phyloP scores from a whole-genome alignment of 2,888 invertebrate genomes.

The Eilema sororculum region DNA sequence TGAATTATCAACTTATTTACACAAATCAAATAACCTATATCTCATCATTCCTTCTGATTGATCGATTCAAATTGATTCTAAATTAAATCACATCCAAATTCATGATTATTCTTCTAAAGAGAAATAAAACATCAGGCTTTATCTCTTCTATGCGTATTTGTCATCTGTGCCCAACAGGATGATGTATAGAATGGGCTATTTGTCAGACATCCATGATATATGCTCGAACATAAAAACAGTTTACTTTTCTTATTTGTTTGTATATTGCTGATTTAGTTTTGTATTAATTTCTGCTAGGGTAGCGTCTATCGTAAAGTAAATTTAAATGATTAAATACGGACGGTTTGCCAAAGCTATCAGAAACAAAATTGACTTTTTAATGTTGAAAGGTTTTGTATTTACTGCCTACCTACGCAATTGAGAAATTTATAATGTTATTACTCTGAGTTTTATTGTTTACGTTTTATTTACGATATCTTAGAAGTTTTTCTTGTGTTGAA shows the following conservation, averaged over 20 bases:
- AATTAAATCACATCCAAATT: background rate
- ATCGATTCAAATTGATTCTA: too few relatives aligned
- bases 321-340: conserved; percentile 12
- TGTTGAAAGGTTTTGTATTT: conserved; percentile 3
- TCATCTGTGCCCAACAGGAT: conserved; percentile 30
- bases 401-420: background rate
- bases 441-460: background rate
- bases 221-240: conserved; percentile 28
- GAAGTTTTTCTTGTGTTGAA: background rate
- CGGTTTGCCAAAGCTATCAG: conserved; percentile 1
- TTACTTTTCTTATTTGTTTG: conserved; percentile 30
- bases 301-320: conserved; percentile 13
- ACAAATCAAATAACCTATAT: background rate
- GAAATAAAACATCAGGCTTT: conserved; percentile 25
- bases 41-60: background rate
- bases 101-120: conserved; percentile 22
- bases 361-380: background rate
- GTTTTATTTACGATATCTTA: background rate
- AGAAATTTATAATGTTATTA: background rate
- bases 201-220: conserved; percentile 42
- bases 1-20: too few relatives aligned
- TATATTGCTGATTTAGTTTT: conserved; percentile 24
- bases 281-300: conserved; percentile 21
- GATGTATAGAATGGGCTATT: conserved; percentile 37
- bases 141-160: conserved; percentile 32